These are phyloP conservation scores for Homarus americanus DNA, from an alignment of 1,140 invertebrate species.

Conservation along the genomic window DNA sequence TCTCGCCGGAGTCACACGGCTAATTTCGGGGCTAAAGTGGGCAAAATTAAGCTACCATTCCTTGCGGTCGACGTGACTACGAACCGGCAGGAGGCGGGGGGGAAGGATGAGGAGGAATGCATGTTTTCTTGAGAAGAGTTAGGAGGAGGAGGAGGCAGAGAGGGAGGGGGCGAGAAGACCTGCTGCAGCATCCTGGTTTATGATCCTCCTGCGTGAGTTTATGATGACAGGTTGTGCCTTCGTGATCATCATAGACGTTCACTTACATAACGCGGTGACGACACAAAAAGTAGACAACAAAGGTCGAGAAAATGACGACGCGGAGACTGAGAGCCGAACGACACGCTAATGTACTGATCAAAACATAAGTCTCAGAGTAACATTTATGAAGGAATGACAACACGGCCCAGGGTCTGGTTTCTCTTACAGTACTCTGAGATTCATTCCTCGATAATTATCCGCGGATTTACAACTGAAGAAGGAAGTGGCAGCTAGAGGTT, in stretches of 20 bases:
- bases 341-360: too few species aligned
- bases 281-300: too few species aligned
- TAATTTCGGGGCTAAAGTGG: constrained; percentile 40
- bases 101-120: too few species aligned
- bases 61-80: constrained; percentile 1
- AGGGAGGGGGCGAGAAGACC: background rate
- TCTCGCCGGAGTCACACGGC: constrained; percentile 35
- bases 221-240: background rate
- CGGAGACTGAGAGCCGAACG: too few species aligned
- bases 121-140: too few species aligned
- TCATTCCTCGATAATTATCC: background rate
- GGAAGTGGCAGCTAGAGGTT: background rate
- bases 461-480: background rate
- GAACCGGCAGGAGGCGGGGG: background rate
- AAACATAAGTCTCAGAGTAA: too few species aligned
- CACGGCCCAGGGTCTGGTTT: background rate
- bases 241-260: background rate
- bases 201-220: background rate
- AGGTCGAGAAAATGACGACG: too few species aligned
- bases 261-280: background rate
- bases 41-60: constrained; percentile 42
- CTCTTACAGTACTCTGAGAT: background rate
- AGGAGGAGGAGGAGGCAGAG: too few species aligned
- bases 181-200: background rate
- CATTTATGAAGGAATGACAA: background rate